These are phyloP conservation scores for Burhinus oedicnemus DNA, from an alignment of 2,113 vertebrate species.

Conservation along the genomic window DNA sequence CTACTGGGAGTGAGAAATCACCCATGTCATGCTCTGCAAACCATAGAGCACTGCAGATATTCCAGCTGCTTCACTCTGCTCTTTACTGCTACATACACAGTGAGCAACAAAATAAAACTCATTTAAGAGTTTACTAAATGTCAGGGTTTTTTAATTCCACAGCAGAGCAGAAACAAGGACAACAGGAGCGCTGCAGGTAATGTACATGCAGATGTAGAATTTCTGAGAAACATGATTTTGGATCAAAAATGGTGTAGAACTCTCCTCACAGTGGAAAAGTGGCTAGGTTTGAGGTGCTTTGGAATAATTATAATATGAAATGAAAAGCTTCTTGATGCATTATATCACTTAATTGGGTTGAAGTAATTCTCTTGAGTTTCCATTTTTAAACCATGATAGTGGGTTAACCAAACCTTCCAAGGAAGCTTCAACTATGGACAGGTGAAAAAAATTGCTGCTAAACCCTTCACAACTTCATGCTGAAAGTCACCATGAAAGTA, in stretches of 20 bases:
- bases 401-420: constrained; percentile 14
- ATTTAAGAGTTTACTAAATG: neutral
- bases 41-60: neutral
- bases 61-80: constrained; percentile 19
- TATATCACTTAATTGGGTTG: neutral
- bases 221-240: neutral
- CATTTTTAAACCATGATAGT: constrained; percentile 4
- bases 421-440: neutral
- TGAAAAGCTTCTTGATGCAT: neutral
- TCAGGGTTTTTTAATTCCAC: neutral
- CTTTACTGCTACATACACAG: neutral
- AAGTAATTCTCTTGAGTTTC: neutral
- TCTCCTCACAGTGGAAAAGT: neutral
- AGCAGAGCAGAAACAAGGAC: neutral
- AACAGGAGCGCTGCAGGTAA: neutral
- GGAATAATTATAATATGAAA: constrained; percentile 11
- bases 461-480: neutral
- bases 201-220: neutral
- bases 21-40: neutral
- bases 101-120: neutral
- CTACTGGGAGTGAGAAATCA: neutral
- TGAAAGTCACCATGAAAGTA: neutral
- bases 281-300: neutral
- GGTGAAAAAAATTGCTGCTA: constrained; percentile 1
- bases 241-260: neutral